These are phyloP conservation scores for Pristionchus mayeri DNA, from an alignment of 2,888 invertebrate species.

Conservation along the genomic window DNA sequence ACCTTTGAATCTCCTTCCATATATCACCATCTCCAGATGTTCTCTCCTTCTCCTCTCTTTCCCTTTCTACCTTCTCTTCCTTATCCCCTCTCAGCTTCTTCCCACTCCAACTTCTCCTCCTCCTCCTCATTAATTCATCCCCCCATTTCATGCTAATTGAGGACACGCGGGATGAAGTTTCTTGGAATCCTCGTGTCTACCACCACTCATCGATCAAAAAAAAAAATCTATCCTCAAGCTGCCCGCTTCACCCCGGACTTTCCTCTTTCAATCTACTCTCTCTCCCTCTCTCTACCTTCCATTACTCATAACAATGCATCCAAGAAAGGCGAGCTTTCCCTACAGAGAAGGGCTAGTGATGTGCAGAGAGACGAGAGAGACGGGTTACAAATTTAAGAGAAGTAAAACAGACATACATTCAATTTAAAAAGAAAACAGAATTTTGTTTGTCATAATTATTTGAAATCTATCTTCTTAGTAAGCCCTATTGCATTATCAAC, in stretches of 20 bases:
- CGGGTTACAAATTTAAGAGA: not conserved
- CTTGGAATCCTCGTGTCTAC: constrained; percentile 18
- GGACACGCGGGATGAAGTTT: constrained; percentile 2
- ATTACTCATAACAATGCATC: constrained; percentile 38
- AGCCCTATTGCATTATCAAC: too few species aligned
- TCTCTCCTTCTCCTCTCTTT: not conserved
- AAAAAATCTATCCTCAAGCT: not conserved
- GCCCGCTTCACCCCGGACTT: not conserved
- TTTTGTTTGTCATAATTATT: too few species aligned
- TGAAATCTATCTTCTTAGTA: too few species aligned
- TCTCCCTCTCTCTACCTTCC: constrained; percentile 15
- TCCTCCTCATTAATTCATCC: constrained; percentile 34
- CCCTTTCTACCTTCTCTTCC: not conserved
- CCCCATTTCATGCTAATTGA: constrained; percentile 37
- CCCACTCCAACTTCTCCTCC: not conserved
- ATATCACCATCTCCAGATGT: constrained; percentile 34
- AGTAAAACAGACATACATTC: too few species aligned
- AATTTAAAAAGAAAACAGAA: too few species aligned
- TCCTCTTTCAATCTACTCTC: not conserved
- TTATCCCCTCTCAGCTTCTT: not conserved
- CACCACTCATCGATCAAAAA: constrained; percentile 13
- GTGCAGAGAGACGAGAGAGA: constrained; percentile 5
- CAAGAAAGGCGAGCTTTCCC: constrained; percentile 3
- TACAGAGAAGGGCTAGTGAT: not conserved
- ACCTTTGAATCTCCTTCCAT: not conserved